A percentile compares a stretch with the other conserved stretches of the same genome.
Evolutionary conservation across 2,888 invertebrate genomes (phyloP).

Genomic region (Drosophila mercatorum): DNA sequence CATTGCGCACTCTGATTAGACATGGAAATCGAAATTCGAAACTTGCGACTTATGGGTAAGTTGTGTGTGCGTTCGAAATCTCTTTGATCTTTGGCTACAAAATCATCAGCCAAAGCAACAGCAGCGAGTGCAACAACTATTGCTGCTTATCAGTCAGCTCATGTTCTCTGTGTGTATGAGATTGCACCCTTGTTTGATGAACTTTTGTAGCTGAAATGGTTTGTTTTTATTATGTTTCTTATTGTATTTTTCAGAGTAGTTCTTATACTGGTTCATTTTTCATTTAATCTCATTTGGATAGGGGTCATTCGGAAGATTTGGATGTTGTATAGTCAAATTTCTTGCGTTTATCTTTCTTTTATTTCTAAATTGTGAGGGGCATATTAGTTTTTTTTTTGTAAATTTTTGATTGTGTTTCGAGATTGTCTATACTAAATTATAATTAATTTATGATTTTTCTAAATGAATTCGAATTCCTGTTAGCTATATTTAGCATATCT

Average conservation of each 20-base stretch:
- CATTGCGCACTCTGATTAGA: conserved; percentile 39
- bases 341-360: background rate
- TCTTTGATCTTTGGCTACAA: conserved; percentile 28
- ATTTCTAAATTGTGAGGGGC: background rate
- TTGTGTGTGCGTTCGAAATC: conserved; percentile 24
- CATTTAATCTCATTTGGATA: background rate
- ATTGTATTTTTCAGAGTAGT: background rate
- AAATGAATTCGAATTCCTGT: no score
- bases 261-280: conserved; percentile 2
- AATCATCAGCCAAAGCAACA: conserved; percentile 1
- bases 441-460: no score
- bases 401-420: no score
- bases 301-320: background rate
- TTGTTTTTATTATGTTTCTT: background rate
- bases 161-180: background rate
- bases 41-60: conserved; percentile 4
- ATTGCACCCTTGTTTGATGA: conserved; percentile 3
- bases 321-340: background rate
- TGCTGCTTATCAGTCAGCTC: conserved; percentile 36
- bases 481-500: no score
- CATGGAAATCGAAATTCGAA: conserved; percentile 29
- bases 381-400: background rate
- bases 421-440: no score
- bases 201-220: conserved; percentile 2
- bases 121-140: background rate